Evolutionary conservation across 2,888 invertebrate genomes (phyloP).

Genomic region (Gnatocerus cornutus): DNA sequence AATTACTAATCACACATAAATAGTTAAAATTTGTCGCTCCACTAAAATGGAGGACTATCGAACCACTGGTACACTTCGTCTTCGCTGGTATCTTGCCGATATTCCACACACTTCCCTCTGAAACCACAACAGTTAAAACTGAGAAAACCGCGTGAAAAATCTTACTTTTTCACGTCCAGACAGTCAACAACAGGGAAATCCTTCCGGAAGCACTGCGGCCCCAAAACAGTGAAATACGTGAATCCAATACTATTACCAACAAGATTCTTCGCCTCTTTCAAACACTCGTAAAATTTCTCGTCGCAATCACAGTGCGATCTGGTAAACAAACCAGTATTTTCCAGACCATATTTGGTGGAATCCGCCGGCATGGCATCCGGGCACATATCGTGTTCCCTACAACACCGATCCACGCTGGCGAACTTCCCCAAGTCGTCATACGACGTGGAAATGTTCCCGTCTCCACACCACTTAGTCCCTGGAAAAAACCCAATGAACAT

Average conservation of each 20-base stretch:
- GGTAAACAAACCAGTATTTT: constrained; percentile 22
- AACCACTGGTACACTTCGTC: constrained; percentile 77
- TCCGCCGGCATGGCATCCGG: constrained; percentile 19
- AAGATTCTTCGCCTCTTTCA: constrained; percentile 74
- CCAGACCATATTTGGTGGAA: constrained; percentile 1
- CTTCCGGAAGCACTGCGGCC: constrained; percentile 80
- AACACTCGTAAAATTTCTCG: constrained; percentile 78
- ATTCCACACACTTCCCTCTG: constrained; percentile 72
- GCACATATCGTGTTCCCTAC: constrained; percentile 28
- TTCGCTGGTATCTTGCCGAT: constrained; percentile 72
- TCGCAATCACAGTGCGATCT: constrained; percentile 83
- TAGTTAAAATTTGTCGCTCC: background rate
- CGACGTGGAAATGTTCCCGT: constrained; percentile 12
- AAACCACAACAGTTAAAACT: constrained; percentile 20
- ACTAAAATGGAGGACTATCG: constrained; percentile 71
- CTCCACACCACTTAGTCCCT: constrained; percentile 87
- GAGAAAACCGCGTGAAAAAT: background rate
- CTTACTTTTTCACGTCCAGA: constrained; percentile 65
- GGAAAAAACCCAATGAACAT: constrained; percentile 30
- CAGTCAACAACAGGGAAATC: constrained; percentile 25
- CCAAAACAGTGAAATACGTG: constrained; percentile 83
- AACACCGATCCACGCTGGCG: constrained; percentile 12
- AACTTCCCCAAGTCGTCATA: constrained; percentile 25
- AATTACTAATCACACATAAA: constrained; percentile 12
- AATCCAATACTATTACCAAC: constrained; percentile 77